Evolutionary conservation across 2,888 invertebrate species (phyloP), one percentile per base, ranked within the genome.

Genomic region (Disparrhopalites patrizii): DNA sequence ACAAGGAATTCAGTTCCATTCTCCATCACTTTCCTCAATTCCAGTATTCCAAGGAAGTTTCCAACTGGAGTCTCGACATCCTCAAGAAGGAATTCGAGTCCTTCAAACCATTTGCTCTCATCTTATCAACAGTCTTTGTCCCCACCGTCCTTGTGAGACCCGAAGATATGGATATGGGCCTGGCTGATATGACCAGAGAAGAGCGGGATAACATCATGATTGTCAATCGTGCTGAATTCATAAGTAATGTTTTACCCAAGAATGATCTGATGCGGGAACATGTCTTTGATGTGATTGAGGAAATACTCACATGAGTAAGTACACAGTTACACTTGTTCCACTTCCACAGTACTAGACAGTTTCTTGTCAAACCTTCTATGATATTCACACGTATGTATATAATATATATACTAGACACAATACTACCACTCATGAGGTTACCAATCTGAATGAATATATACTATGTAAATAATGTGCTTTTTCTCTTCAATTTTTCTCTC

Each of bases 81-180:
- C 57, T 77, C 51, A 67, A 69, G 18, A 57, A 71, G 23, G 76
- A 77, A 40, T 75, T 76, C 57, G 62, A 74, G 27, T 65, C 64
- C 27, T 66, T 71, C 61, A 50, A 66, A n/a, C 40, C 67, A 52
- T 76, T 70, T 57, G 76, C 75, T 28, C 69, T 76, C 33, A 56
- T 74, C 5, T 68, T 70, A 25, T 66, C 70, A 1, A 66, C 71
- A 52, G 67, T 67, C 43, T 68, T 73, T 13, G 60, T 76, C 18
- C 70, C 76, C 13, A 40, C 73, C 30, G 68, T 76, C 60, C 65
- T 75, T 47, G 66, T 72, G 3, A 60, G 66, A 8, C 69, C 71
- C 0, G 65, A 57, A 1, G 76, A 74, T 38, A 66, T 73, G 62
- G 68, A 69, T 47, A 15, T 67, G 50, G 66, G 67, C 23, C 60